Conservation (phyloP, 2,888 invertebrate species). For the Euspilapteryx auroguttella region DNA sequence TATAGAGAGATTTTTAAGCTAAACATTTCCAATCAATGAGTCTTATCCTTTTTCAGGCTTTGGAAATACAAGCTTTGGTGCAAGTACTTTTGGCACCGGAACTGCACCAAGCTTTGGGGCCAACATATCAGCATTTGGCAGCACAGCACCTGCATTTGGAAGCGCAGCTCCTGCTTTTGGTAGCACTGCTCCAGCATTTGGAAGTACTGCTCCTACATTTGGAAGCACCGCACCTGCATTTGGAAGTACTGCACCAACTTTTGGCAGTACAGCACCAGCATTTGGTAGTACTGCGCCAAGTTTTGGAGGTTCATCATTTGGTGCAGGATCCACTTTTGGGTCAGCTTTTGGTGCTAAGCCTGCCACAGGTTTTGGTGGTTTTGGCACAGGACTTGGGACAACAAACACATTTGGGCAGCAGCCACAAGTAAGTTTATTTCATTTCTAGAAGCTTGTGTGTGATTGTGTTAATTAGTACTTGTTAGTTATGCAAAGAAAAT, state of each 20-base stretch:
- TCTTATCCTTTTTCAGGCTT: slow-evolving; percentile 37
- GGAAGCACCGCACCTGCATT: slow-evolving; percentile 26
- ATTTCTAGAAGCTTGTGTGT: neutral
- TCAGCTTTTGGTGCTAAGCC: slow-evolving; percentile 16
- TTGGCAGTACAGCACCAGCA: slow-evolving; percentile 30
- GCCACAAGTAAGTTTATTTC: slow-evolving; percentile 18
- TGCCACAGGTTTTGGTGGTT: slow-evolving; percentile 17
- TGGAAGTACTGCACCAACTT: slow-evolving; percentile 21
- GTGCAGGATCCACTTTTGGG: slow-evolving; percentile 5
- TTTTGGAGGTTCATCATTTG: slow-evolving; percentile 6
- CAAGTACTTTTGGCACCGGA: slow-evolving; percentile 27
- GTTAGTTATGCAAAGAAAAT: neutral
- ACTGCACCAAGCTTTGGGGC: too few species aligned
- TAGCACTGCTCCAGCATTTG: too few species aligned
- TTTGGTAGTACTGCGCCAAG: slow-evolving; percentile 22
- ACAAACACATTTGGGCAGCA: slow-evolving; percentile 44
- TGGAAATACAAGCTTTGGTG: slow-evolving; percentile 22
- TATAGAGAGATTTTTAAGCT: neutral
- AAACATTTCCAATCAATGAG: neutral
- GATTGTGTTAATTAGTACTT: neutral
- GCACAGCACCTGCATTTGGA: slow-evolving; percentile 25
- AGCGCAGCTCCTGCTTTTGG: slow-evolving; percentile 22
- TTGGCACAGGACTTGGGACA: slow-evolving; percentile 39
- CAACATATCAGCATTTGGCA: slow-evolving; percentile 25
- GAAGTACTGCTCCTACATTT: slow-evolving; percentile 23